Evolutionary conservation across 2,113 vertebrate species (phyloP).

Genomic region (Sigmodon hispidus): DNA sequence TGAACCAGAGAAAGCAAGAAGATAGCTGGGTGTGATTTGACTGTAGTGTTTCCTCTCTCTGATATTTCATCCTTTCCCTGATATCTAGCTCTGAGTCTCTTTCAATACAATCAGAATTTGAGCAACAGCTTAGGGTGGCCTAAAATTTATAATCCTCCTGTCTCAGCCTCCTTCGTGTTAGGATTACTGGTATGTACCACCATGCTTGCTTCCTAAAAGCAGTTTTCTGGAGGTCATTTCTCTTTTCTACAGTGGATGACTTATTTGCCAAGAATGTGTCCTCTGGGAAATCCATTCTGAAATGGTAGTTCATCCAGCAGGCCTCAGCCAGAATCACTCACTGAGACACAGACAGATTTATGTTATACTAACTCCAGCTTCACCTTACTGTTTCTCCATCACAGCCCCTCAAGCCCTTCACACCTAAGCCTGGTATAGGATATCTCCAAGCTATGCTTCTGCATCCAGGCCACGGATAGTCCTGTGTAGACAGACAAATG

Average conservation of each 20-base stretch:
- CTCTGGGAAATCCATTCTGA: neutral
- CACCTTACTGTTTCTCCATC: neutral
- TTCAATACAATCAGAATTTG: too few relatives aligned
- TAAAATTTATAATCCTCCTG: neutral
- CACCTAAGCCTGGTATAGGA: neutral
- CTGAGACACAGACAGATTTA: neutral
- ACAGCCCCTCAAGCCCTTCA: neutral
- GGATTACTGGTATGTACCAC: neutral
- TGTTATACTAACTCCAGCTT: too few relatives aligned
- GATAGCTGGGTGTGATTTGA: too few relatives aligned
- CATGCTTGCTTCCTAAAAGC: neutral
- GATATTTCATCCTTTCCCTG: too few relatives aligned
- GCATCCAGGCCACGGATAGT: accelerated
- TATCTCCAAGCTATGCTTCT: neutral
- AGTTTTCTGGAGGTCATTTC: neutral
- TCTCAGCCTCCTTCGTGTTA: neutral
- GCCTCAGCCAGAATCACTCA: neutral
- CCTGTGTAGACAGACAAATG: accelerated
- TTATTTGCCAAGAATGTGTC: neutral
- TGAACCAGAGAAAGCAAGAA: too few relatives aligned
- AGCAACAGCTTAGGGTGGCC: too few relatives aligned
- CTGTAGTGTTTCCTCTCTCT: too few relatives aligned
- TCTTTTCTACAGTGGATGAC: neutral
- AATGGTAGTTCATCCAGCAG: neutral
- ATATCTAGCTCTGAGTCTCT: too few relatives aligned